Evolutionary conservation across 2,888 invertebrate genomes (phyloP).

Genomic region (Fissipunctia ypsillon): DNA sequence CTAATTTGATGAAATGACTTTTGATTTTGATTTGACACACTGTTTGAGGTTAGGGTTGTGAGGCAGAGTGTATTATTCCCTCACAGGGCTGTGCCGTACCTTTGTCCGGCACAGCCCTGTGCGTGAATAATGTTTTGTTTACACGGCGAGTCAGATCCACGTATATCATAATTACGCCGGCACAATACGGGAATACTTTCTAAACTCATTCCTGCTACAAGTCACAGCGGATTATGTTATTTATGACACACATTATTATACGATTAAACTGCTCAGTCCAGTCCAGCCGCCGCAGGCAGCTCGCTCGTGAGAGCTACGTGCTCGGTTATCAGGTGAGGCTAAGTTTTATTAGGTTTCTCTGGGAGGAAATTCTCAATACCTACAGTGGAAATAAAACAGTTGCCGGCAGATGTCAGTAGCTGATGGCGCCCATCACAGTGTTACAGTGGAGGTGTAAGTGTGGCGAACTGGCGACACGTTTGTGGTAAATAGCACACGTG

Average conservation of each 20-base stretch:
- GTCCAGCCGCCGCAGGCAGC: conserved; percentile 1
- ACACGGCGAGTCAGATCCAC: conserved; percentile 18
- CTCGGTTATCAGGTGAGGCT: neutral
- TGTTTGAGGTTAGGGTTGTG: too few species aligned
- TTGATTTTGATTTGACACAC: neutral
- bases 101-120: conserved; percentile 26
- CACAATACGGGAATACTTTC: conserved; percentile 34
- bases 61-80: too few species aligned
- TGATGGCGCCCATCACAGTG: neutral
- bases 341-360: neutral
- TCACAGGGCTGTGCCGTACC: too few species aligned
- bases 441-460: neutral
- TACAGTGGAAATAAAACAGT: neutral
- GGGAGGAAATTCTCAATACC: neutral
- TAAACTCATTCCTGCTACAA: conserved; percentile 31
- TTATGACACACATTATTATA: conserved; percentile 35
- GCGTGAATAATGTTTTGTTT: conserved; percentile 27
- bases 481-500: too few species aligned
- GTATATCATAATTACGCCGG: conserved; percentile 27
- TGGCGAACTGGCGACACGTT: too few species aligned
- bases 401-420: neutral
- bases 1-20: neutral
- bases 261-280: conserved; percentile 2
- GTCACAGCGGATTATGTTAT: conserved; percentile 24
- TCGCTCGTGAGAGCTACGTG: conserved; percentile 1